Conservation (phyloP, 1,140 invertebrate species). For the Drosophila oshimai region DNA sequence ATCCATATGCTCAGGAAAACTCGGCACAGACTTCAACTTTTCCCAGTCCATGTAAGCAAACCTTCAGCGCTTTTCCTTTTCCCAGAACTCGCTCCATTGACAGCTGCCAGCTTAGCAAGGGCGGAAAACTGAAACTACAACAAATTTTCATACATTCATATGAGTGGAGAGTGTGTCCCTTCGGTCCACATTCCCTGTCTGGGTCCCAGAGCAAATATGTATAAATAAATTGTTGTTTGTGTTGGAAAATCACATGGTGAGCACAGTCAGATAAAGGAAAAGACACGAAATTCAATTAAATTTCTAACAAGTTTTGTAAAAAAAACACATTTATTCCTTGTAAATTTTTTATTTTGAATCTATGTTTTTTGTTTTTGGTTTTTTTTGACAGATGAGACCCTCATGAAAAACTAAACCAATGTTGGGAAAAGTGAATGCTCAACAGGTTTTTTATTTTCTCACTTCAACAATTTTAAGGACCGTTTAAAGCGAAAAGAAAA, state of each 20-base stretch:
- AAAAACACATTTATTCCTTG: slow-evolving; percentile 33
- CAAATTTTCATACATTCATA: slow-evolving; percentile 32
- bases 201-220: slow-evolving; percentile 26
- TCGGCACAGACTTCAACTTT: slow-evolving; percentile 27
- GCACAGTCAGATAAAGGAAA: slow-evolving; percentile 18
- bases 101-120: slow-evolving; percentile 45
- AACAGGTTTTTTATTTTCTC: slow-evolving; percentile 30
- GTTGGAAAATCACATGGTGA: slow-evolving; percentile 17
- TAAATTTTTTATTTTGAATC: slow-evolving; percentile 36
- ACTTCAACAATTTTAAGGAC: slow-evolving; percentile 36
- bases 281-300: slow-evolving; percentile 52
- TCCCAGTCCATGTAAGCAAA: slow-evolving; percentile 22
- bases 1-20: slow-evolving; percentile 36
- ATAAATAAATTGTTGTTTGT: slow-evolving; percentile 23
- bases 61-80: slow-evolving; percentile 32
- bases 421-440: not conserved
- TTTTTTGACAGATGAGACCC: not conserved
- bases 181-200: not conserved
- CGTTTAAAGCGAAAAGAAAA: no score
- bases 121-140: slow-evolving; percentile 10
- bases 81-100: slow-evolving; percentile 37
- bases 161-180: not conserved
- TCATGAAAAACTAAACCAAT: not conserved
- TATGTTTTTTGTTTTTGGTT: not conserved
- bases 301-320: slow-evolving; percentile 28